phyloP scores from a whole-genome alignment of 37 sponge, comb jelly and placozoan species.

The Cladorhizidae sp. region DNA sequence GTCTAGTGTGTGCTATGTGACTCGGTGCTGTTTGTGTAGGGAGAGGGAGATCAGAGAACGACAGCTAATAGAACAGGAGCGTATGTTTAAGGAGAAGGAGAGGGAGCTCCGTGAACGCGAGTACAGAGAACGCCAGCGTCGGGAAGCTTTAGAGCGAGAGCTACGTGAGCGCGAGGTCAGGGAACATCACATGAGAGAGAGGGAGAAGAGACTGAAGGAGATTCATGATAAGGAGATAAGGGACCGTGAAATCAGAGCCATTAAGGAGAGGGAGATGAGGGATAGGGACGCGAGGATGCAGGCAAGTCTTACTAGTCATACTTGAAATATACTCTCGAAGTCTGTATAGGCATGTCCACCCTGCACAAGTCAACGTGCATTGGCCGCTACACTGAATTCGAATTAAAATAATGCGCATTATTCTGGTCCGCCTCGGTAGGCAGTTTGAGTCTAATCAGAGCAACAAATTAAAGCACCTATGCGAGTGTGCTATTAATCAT shows the following conservation, averaged over 20 bases:
- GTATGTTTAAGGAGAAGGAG: conserved; percentile 53
- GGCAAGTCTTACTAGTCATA: background rate
- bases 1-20: no score
- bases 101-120: conserved; percentile 53
- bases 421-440: no score
- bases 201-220: conserved; percentile 41
- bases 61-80: conserved; percentile 54
- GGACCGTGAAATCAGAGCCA: conserved; percentile 37
- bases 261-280: conserved; percentile 45
- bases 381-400: no score
- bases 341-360: no score
- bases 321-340: no score
- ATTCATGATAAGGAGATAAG: conserved; percentile 32
- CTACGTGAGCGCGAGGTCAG: conserved; percentile 38
- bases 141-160: conserved; percentile 53
- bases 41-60: conserved; percentile 61
- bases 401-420: no score
- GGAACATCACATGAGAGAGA: conserved; percentile 51
- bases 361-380: no score
- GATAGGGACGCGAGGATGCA: conserved; percentile 40
- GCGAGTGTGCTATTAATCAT: no score
- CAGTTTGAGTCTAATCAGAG: no score
- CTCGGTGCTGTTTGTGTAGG: conserved; percentile 3
- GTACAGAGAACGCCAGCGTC: conserved; percentile 40
- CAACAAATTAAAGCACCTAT: no score